These are phyloP conservation scores for Penaeus chinensis DNA, from an alignment of 1,140 invertebrate species.

Conservation along the genomic window DNA sequence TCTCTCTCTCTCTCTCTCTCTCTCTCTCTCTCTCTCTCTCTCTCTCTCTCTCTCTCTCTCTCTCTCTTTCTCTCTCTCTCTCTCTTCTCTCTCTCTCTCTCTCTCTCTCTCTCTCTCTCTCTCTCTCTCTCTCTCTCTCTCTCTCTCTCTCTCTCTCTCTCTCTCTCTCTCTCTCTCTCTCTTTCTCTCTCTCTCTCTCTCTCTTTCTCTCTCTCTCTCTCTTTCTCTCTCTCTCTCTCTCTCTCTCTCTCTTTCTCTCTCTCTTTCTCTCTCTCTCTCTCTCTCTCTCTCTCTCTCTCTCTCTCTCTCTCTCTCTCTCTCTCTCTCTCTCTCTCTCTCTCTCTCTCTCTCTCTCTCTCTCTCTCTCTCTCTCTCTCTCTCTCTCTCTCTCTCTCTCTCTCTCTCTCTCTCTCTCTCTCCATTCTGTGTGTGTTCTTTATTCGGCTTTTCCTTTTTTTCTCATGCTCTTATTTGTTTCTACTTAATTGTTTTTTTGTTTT, in stretches of 20 bases:
- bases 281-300: neutral
- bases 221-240: neutral
- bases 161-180: neutral
- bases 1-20: neutral
- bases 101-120: neutral
- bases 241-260: neutral
- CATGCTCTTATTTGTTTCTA: neutral
- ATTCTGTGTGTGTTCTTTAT: neutral
- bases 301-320: neutral
- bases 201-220: neutral
- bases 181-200: neutral
- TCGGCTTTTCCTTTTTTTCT: neutral
- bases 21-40: neutral
- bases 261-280: neutral
- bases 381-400: neutral
- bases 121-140: neutral
- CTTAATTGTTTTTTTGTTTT: neutral
- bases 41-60: conserved; percentile 19
- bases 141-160: neutral
- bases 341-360: neutral
- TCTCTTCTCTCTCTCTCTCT: neutral
- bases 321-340: neutral
- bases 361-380: neutral
- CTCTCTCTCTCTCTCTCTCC: conserved; percentile 20
- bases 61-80: conserved; percentile 28